Conservation (phyloP, 2,797 vertebrate genomes). For the Miichthys miiuy region DNA sequence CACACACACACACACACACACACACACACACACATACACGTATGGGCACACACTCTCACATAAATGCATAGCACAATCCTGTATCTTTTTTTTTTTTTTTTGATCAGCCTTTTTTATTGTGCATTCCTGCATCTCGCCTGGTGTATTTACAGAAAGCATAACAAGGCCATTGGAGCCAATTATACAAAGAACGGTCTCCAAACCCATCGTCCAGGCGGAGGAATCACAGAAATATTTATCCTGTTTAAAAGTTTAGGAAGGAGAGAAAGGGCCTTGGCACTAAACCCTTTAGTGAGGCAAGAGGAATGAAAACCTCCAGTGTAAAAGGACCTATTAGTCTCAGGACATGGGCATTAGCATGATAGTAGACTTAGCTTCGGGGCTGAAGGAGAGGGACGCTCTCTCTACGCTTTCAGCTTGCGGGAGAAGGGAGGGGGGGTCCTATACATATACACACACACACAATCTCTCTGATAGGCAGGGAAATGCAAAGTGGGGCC, state of each 20-base stretch:
- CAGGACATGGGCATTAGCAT: slow-evolving; percentile 88
- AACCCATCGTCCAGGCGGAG: slow-evolving; percentile 72
- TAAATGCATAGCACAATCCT: slow-evolving; percentile 46
- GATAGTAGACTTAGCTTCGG: slow-evolving; percentile 88
- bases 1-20: background rate
- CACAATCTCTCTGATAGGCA: slow-evolving; percentile 81
- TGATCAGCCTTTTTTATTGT: slow-evolving; percentile 59
- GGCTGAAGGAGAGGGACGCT: slow-evolving; percentile 86
- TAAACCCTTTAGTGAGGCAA: slow-evolving; percentile 86
- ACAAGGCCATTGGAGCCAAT: slow-evolving; percentile 76
- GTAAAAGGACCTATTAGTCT: slow-evolving; percentile 89
- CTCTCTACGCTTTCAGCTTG: slow-evolving; percentile 81
- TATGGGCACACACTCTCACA: slow-evolving; percentile 30
- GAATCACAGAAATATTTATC: slow-evolving; percentile 88
- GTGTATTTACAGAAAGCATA: slow-evolving; percentile 78
- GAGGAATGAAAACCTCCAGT: slow-evolving; percentile 87
- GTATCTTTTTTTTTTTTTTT: slow-evolving; percentile 48
- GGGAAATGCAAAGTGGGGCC: slow-evolving; percentile 86
- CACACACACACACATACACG: slow-evolving; percentile 14
- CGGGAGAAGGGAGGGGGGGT: slow-evolving; percentile 68
- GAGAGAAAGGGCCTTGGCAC: slow-evolving; percentile 84
- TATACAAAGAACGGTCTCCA: slow-evolving; percentile 75
- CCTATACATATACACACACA: slow-evolving; percentile 79
- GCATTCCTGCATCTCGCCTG: slow-evolving; percentile 50
- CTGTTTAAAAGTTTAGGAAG: slow-evolving; percentile 85